phyloP scores from a whole-genome alignment of 1,140 invertebrate species.

The Drosophila prosaltans region DNA sequence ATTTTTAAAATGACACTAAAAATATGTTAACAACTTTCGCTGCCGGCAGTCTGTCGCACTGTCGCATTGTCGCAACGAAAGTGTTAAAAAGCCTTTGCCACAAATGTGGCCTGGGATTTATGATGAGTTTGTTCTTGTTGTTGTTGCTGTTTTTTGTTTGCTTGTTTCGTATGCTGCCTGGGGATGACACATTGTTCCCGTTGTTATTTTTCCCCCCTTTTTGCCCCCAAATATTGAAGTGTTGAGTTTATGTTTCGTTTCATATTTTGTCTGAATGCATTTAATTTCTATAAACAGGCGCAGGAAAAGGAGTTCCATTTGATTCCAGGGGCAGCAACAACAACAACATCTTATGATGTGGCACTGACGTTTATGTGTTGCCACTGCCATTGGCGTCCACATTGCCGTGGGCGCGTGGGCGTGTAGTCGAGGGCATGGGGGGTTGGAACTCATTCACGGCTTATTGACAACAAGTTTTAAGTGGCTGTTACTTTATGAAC shows the following conservation, averaged over 20 bases:
- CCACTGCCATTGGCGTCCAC: background rate
- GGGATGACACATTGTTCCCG: slow-evolving; percentile 50
- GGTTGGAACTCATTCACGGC: slow-evolving; percentile 38
- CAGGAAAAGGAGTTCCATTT: slow-evolving; percentile 13
- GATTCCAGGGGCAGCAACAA: slow-evolving; percentile 6
- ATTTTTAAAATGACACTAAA: slow-evolving; percentile 82
- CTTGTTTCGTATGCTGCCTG: background rate
- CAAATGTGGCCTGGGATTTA: slow-evolving; percentile 67
- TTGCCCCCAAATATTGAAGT: slow-evolving; percentile 42
- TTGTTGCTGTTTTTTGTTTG: slow-evolving; percentile 17
- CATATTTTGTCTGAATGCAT: slow-evolving; percentile 60
- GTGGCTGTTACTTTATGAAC: slow-evolving; percentile 37
- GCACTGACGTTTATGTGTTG: slow-evolving; percentile 54
- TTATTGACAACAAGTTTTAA: slow-evolving; percentile 39
- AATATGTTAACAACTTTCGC: slow-evolving; percentile 71
- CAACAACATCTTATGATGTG: slow-evolving; percentile 40
- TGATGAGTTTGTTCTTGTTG: slow-evolving; percentile 33
- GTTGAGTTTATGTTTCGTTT: slow-evolving; percentile 61
- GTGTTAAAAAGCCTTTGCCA: slow-evolving; percentile 66
- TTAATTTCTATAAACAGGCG: slow-evolving; percentile 57
- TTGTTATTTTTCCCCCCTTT: slow-evolving; percentile 6
- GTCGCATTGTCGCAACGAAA: slow-evolving; percentile 62
- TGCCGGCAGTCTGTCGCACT: slow-evolving; percentile 19
- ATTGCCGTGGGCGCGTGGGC: background rate
- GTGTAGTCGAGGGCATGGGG: background rate